Evolutionary conservation across 2,113 vertebrate genomes (phyloP), one percentile per base, ranked within the genome.

Genomic region (Pituophis catenifer): DNA sequence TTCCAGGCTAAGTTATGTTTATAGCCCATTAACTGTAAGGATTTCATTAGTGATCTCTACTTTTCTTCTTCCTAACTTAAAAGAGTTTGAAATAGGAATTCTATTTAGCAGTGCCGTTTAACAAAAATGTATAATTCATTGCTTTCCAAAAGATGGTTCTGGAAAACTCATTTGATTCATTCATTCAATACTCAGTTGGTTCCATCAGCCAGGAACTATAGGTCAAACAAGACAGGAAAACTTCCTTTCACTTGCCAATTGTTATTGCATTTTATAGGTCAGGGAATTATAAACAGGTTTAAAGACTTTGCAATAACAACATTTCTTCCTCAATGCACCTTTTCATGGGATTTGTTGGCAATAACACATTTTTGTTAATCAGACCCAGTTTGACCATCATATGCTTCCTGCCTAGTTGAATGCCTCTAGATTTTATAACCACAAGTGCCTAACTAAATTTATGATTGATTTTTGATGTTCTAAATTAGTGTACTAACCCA

Each of bases 181-280:
- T 81, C 17, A 81, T 44, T 44, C 75, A 96, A 96, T 96, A 96
- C 88, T 93, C 95, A 96, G 96, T 95, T 94, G 53, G 92, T 44
- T n/a, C 52, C 94, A 53, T 94, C 94, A 95, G 95, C 94, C 96
- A 97, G 93, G 95, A 97, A 95, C 91, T 94, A 95, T 96, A 95
- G 93, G 93, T 96, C 91, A 96, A 89, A 96, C 93, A 59, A 95
- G 29, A 89, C 55, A 95, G 93, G 94, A 95, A 95, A 90, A 26
- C 21, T 24, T 94, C 89, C 93, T 96, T 93, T 95, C 94, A 33
- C 89, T 38, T 96, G 93, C 92, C 94, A 95, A 96, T 96, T 94
- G 91, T 97, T 95, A 94, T 93, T 95, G 96, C 89, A 94, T 86
- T 97, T 96, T 94, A 94, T 96, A 95, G 94, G 95, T 95, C 96